These are phyloP conservation scores for Dendrolimus kikuchii DNA, from an alignment of 1,140 invertebrate species.

Conservation along the genomic window DNA sequence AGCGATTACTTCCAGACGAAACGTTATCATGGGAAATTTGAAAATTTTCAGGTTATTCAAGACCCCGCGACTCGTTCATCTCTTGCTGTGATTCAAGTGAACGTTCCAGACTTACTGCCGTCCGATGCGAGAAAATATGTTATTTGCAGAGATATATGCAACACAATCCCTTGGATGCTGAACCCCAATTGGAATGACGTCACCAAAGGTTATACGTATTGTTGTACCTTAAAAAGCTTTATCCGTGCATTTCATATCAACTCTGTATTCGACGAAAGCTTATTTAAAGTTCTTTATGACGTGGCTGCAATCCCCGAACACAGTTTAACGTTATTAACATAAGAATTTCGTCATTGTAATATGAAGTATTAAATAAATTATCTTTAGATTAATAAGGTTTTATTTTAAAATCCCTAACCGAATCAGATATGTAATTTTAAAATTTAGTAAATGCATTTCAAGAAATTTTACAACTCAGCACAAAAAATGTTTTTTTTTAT, in stretches of 20 bases:
- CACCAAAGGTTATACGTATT: constrained; percentile 43
- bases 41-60: constrained; percentile 37
- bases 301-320: background rate
- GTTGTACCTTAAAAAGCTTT: constrained; percentile 41
- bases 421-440: too few relatives aligned
- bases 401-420: too few relatives aligned
- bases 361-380: too few relatives aligned
- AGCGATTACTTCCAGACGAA: too few relatives aligned
- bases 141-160: constrained; percentile 41
- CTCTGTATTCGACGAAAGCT: background rate
- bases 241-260: constrained; percentile 26
- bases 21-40: background rate
- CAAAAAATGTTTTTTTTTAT: too few relatives aligned
- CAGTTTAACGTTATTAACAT: too few relatives aligned
- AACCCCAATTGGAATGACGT: constrained; percentile 24
- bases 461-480: too few relatives aligned
- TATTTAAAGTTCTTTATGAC: constrained; percentile 1
- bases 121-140: constrained; percentile 22
- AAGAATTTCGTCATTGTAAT: too few relatives aligned
- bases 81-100: constrained; percentile 48
- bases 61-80: constrained; percentile 23
- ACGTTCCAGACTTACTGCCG: constrained; percentile 35
- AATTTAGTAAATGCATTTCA: too few relatives aligned
- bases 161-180: constrained; percentile 30
- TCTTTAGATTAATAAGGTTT: too few relatives aligned